Base-by-base conservation (phyloP, 2,113 vertebrate species). In the Varanus salvator region DNA sequence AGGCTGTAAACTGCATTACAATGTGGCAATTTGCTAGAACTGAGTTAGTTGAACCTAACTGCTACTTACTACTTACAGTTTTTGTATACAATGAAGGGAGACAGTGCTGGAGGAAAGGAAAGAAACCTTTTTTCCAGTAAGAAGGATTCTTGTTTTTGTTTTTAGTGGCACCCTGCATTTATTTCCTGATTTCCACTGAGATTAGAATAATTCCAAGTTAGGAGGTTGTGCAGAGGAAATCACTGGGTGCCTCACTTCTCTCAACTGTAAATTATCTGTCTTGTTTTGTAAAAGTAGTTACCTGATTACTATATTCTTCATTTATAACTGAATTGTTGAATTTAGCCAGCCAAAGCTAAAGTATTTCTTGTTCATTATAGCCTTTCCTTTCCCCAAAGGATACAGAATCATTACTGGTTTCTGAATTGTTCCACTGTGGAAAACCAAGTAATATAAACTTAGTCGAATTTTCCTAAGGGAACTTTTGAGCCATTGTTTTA, bases 271-370 rank as follows among this genome's bases (percentile, higher is more conserved):
- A 25, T 48, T 2, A 38, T 88, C 1, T 77, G 14, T 17, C 72
- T 66, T 2, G 0, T 34, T 50, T 92, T 66, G 68, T 1, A 3
- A 66, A 38, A 23, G 6, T 85, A 50, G 80, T 80, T 15, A 87
- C 84, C 68, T 48, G 8, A 0, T 80, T 64, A 12, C 31, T 31
- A 15, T 93, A 34, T 90, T 90, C 89, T 52, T n/a, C 72, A 84
- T 93, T 93, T 91, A 88, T 93, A 91, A 83, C 48, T 81, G 14
- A 86, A 52, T 68, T 66, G 71, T 23, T 92, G 93, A 91, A 76
- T 88, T 83, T 91, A 93, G 85, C 60, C 29, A 76, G 82, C 4
- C 31, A 85, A 90, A 83, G 84, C 91, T 93, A 90, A 95, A 95
- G n/a, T 83, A 68, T 83, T 60, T 48, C 50, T 89, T 89, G 17